Base-by-base conservation (phyloP, 2,113 vertebrate species). In the Alethe castanea region DNA sequence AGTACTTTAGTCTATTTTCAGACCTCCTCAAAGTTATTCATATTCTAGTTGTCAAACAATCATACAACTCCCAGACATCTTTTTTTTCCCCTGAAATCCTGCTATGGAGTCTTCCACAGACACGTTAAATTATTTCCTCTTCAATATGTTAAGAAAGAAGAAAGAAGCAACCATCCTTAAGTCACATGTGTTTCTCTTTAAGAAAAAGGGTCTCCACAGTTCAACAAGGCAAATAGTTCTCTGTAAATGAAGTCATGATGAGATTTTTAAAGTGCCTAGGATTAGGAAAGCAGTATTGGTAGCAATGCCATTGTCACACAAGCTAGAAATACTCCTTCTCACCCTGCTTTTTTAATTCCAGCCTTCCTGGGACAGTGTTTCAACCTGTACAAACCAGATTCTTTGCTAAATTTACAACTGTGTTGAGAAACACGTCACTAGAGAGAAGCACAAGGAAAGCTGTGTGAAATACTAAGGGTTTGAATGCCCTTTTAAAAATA, bases 401-500 rank as follows among this genome's bases (percentile, higher is more conserved):
- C 52, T 62, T 77, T 83, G 29, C 64, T 83, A 88, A 93, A 93
- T 90, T 77, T 77, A 22, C 29, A 83, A 29, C 31, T 56, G 3
- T 9, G 19, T 54, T 52, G 60, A 93, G 86, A 92, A 84, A 81
- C 4, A 22, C 0, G 0, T 69, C 45, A 50, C 62, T 76, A 64
- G 36, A 80, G 50, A 47, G 40, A 80, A 80, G 67, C n/a, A 78
- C 23, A 78, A 69, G 54, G 28, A 85, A 91, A 91, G 12, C 59
- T 67, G 29, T 28, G 54, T 4, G 5, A 90, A 95, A 88, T 24
- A 24, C 24, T 67, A 47, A 40, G 14, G 9, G 16, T 90, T 90
- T 74, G 90, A 76, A 81, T 33, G 53, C 25, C 71, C 23, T 78
- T 94, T 88, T 60, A 92, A 84, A 94, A 88, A 84, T 57, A 86